These are phyloP conservation scores for Pseudopleuronectes americanus DNA, from an alignment of 2,797 vertebrate genomes.

Conservation along the genomic window DNA sequence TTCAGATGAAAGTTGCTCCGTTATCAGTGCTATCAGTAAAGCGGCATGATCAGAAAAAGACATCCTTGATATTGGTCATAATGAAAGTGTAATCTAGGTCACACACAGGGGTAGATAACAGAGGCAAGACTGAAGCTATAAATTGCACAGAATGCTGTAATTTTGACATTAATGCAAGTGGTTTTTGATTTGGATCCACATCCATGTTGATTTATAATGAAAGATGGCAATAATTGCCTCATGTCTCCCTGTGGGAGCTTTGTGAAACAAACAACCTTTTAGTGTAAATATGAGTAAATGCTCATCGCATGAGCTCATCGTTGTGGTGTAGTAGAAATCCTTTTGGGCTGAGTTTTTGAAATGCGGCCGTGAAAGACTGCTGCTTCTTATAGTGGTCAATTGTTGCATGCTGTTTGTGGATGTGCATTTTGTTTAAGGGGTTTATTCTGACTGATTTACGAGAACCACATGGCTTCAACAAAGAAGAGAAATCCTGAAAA, in stretches of 20 bases:
- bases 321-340: conserved; percentile 12
- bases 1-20: conserved; percentile 30
- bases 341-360: conserved; percentile 18
- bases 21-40: conserved; percentile 28
- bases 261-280: conserved; percentile 2
- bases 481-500: conserved; percentile 5
- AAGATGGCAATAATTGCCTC: neutral
- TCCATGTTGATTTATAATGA: neutral
- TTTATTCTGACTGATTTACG: conserved; percentile 24
- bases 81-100: neutral
- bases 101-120: too few relatives aligned
- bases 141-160: too few relatives aligned
- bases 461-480: conserved; percentile 31
- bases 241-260: neutral
- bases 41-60: neutral
- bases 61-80: neutral
- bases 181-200: neutral
- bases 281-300: conserved; percentile 26
- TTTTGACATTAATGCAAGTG: neutral
- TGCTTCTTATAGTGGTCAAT: conserved; percentile 20
- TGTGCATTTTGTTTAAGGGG: conserved; percentile 20
- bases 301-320: conserved; percentile 32
- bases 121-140: too few relatives aligned
- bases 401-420: conserved; percentile 25
- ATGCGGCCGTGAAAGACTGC: conserved; percentile 5